phyloP scores from a whole-genome alignment of 2,113 vertebrate species.

The Callithrix jacchus region DNA sequence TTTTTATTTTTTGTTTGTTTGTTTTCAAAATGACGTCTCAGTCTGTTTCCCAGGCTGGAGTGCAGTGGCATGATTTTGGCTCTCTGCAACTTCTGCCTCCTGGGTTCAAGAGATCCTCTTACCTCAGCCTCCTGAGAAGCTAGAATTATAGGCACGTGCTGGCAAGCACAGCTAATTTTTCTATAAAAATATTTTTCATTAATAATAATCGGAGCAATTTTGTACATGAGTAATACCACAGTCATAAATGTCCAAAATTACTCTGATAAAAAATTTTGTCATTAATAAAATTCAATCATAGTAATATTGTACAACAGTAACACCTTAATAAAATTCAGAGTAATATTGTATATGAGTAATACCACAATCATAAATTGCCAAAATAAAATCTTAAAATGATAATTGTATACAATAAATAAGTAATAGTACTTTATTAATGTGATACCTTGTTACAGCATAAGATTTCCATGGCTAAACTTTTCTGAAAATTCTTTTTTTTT shows the following conservation, averaged over 20 bases:
- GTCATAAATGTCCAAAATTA: neutral
- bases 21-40: too few relatives aligned
- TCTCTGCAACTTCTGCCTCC: too few relatives aligned
- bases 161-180: too few relatives aligned
- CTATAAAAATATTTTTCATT: neutral
- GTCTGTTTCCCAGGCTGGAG: too few relatives aligned
- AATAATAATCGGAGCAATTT: neutral
- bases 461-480: neutral
- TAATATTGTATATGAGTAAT: neutral
- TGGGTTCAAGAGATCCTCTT: too few relatives aligned
- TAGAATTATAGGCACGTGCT: too few relatives aligned
- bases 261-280: too few relatives aligned
- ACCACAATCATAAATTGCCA: neutral
- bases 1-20: too few relatives aligned
- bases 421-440: neutral
- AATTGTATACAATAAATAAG: neutral
- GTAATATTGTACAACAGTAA: neutral
- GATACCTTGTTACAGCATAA: neutral
- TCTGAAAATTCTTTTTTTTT: conserved; percentile 29
- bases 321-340: neutral
- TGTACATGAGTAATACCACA: neutral
- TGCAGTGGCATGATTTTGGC: too few relatives aligned
- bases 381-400: neutral
- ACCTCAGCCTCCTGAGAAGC: too few relatives aligned
- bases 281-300: neutral